Base-by-base conservation (phyloP, 2,797 vertebrate genomes). In the Acanthurus leucopareius region DNA sequence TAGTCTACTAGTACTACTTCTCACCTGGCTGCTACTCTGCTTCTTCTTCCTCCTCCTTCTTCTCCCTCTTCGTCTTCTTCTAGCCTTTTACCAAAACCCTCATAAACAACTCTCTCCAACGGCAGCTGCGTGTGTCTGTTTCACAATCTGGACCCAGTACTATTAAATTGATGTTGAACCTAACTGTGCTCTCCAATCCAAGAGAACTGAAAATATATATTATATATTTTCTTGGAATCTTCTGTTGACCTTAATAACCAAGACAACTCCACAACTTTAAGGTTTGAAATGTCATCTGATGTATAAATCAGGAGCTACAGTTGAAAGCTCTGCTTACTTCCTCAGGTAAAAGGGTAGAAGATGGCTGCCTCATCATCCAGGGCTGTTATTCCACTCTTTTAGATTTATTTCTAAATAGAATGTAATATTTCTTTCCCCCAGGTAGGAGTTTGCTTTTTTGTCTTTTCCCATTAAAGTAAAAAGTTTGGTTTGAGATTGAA, bases 111-210 rank as follows among this genome's bases (percentile, higher is more conserved):
- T 85, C 79, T 85, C 80, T 91, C 83, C 57, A 77, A 87, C 49
- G 91, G 86, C 86, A 91, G 88, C 90, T 88, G 84, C 75, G 67
- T 80, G 64, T 77, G 61, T 85, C 62, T 82, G 58, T 77, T 73
- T 79, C 69, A 79, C 76, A 68, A 67, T 73, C 63, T 61, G 73
- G 82, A 89, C 73, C 70, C 84, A 59, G 71, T 58, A 86, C 59
- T 77, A 65, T 73, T 60, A 69, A 70, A 72, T 28, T 56, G 10
- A 73, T 22, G 45, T 49, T 79, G 47, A 79, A 79, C 79, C 73
- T 53, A 82, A 80, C 69, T 83, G 48, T 80, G 57, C 73, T 71
- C 59, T 80, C 75, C 45, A 28, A 47, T 63, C 49, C n/a, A 6
- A 79, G 72, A 77, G 10, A 60, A 69, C 10, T 62, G 59, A 63